Conservation (phyloP, 2,113 vertebrate species). For the Cinclus cinclus region DNA sequence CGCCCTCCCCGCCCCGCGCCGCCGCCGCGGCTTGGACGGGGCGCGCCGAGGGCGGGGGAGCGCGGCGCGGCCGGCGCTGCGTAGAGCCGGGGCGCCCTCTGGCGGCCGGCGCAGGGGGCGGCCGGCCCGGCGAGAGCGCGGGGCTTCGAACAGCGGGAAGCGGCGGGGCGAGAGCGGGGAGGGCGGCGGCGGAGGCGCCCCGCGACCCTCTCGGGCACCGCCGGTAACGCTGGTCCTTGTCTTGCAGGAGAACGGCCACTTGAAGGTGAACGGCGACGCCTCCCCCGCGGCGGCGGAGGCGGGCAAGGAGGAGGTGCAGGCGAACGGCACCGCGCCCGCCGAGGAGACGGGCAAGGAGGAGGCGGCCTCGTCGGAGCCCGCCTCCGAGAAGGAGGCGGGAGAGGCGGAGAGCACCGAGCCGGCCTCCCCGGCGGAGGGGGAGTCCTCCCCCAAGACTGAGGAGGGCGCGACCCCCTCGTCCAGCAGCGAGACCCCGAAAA, state of each 20-base stretch:
- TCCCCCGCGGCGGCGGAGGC: conserved; percentile 83
- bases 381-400: conserved; percentile 59
- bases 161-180: neutral
- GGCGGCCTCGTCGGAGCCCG: conserved; percentile 52
- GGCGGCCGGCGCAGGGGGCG: too few species aligned
- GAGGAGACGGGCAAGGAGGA: conserved; percentile 73
- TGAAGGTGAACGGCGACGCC: conserved; percentile 83
- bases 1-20: too few species aligned
- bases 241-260: conserved; percentile 90
- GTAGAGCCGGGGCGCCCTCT: too few species aligned
- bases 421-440: conserved; percentile 79
- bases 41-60: too few species aligned
- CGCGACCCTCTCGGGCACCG: neutral
- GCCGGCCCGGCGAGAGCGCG: neutral
- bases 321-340: conserved; percentile 85
- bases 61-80: too few species aligned
- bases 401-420: conserved; percentile 80
- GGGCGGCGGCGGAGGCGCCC: neutral
- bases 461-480: conserved; percentile 81
- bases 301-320: conserved; percentile 85
- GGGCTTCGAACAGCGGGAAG: neutral
- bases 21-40: too few species aligned
- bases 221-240: conserved; percentile 20
- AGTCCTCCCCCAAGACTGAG: conserved; percentile 75
- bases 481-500: conserved; percentile 92